These are phyloP conservation scores for Melanotaenia parkinsoni DNA, from an alignment of 2,797 vertebrate species.

Conservation along the genomic window DNA sequence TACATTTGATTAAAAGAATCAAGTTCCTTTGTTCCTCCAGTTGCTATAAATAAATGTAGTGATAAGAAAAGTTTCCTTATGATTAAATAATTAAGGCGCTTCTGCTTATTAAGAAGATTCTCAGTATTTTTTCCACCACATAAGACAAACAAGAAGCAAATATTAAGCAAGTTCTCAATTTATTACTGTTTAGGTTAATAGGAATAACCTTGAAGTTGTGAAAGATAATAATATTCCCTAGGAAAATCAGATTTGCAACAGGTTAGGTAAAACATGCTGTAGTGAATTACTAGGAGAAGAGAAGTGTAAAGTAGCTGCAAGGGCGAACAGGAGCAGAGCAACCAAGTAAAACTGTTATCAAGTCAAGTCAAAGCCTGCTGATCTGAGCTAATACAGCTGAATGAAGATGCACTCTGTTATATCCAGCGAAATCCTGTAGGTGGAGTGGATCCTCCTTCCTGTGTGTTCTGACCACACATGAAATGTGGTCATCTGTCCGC, in stretches of 20 bases:
- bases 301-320: conserved; percentile 32
- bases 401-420: conserved; percentile 54
- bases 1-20: neutral
- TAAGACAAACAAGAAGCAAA: conserved; percentile 9
- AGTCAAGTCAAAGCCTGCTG: conserved; percentile 58
- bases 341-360: conserved; percentile 60
- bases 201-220: conserved; percentile 1
- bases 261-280: conserved; percentile 36
- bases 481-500: conserved; percentile 38
- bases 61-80: neutral
- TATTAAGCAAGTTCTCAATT: conserved; percentile 3
- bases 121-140: neutral
- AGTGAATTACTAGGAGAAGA: conserved; percentile 50
- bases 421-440: conserved; percentile 62
- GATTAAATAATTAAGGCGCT: neutral
- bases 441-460: conserved; percentile 71
- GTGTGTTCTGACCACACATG: conserved; percentile 45
- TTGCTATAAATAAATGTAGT: neutral
- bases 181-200: neutral
- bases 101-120: neutral
- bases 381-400: conserved; percentile 42
- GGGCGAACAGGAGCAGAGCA: conserved; percentile 18
- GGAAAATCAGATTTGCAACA: conserved; percentile 25
- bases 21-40: neutral
- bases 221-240: conserved; percentile 33